These are phyloP conservation scores for Telmatherina bonti DNA, from an alignment of 2,797 vertebrate species.

Conservation along the genomic window DNA sequence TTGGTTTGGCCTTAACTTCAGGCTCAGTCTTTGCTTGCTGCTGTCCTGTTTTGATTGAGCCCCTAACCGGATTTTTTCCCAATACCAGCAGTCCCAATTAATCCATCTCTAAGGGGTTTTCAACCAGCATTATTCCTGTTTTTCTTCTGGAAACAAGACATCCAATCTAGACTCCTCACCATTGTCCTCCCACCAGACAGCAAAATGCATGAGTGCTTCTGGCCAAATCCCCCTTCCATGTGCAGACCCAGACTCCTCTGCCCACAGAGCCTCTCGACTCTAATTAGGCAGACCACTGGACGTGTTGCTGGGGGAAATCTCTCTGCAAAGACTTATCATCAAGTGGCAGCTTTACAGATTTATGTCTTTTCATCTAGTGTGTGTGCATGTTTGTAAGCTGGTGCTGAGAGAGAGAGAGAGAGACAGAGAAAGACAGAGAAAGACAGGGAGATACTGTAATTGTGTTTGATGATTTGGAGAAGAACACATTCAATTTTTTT, in stretches of 20 bases:
- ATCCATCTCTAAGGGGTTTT: conserved; percentile 71
- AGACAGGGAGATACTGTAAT: conserved; percentile 30
- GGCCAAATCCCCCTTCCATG: conserved; percentile 68
- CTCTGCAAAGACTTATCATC: conserved; percentile 66
- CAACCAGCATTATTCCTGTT: conserved; percentile 65
- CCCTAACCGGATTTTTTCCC: conserved; percentile 72
- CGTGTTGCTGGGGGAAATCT: conserved; percentile 61
- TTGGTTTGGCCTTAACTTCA: conserved; percentile 33
- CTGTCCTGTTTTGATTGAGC: conserved; percentile 57
- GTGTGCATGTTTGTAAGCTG: conserved; percentile 50
- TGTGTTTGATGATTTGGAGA: conserved; percentile 32
- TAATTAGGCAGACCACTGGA: conserved; percentile 72
- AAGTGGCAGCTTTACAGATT: conserved; percentile 73
- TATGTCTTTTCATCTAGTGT: conserved; percentile 59
- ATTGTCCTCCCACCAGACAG: conserved; percentile 71
- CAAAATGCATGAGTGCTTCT: conserved; percentile 54
- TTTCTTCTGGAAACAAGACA: conserved; percentile 65
- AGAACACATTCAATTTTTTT: conserved; percentile 33
- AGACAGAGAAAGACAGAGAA: no score
- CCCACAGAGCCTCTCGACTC: conserved; percentile 66
- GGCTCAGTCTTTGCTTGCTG: conserved; percentile 47
- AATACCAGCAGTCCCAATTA: conserved; percentile 68
- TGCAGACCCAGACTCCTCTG: conserved; percentile 53
- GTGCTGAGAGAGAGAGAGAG: conserved; percentile 42
- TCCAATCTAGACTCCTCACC: conserved; percentile 63